Evolutionary conservation across 1,140 invertebrate species (phyloP).

Genomic region (Penaeus indicus): DNA sequence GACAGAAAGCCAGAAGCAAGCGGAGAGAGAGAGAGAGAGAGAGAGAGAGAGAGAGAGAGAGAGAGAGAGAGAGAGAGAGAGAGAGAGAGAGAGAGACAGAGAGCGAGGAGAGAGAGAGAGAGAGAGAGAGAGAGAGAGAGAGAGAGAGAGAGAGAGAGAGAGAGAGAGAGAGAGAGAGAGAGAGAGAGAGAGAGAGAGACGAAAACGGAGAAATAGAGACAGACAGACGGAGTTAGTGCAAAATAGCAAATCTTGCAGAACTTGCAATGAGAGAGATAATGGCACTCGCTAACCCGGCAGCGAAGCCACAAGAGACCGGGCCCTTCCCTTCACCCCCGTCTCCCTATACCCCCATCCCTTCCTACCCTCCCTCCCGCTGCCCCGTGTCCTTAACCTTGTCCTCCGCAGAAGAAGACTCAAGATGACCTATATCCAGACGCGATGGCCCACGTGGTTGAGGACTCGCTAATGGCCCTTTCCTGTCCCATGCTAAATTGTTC

Average conservation of each 20-base stretch:
- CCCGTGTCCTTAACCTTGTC: background rate
- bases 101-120: slow-evolving; percentile 11
- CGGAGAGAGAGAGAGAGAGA: background rate
- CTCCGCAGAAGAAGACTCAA: background rate
- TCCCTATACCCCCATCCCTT: background rate
- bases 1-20: background rate
- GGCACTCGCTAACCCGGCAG: too few relatives aligned
- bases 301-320: background rate
- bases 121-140: background rate
- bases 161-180: slow-evolving; percentile 7
- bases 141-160: background rate
- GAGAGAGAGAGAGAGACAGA: slow-evolving; percentile 12
- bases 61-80: background rate
- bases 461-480: too few relatives aligned
- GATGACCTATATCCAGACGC: too few relatives aligned
- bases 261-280: too few relatives aligned
- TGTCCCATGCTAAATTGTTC: too few relatives aligned
- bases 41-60: background rate
- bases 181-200: slow-evolving; percentile 23
- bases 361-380: background rate
- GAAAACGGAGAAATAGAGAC: background rate
- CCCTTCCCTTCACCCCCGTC: background rate
- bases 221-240: background rate
- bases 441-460: too few relatives aligned
- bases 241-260: background rate